These are phyloP conservation scores for Ptilonorhynchus violaceus DNA, from an alignment of 2,113 vertebrate species.

Conservation along the genomic window DNA sequence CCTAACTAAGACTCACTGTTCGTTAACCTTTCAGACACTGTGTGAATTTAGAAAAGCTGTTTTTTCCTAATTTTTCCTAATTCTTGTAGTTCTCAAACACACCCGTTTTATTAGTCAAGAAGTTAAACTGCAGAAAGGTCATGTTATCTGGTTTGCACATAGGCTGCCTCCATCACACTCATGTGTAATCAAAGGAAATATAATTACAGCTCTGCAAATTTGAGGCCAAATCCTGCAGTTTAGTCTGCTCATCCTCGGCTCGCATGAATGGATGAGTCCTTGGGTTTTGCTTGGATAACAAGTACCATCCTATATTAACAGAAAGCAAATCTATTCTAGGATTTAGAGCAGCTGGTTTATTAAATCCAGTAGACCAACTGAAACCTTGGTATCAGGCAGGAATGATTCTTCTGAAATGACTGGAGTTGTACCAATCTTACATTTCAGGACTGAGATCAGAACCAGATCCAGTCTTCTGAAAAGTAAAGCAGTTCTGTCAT, in stretches of 20 bases:
- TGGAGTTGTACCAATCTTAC: background rate
- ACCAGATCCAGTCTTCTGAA: background rate
- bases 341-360: slow-evolving; percentile 33
- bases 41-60: background rate
- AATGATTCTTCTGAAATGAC: background rate
- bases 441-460: slow-evolving; percentile 1
- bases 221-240: background rate
- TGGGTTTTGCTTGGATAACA: background rate
- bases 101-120: slow-evolving; percentile 61
- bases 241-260: background rate
- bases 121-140: slow-evolving; percentile 66
- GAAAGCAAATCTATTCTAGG: slow-evolving; percentile 4
- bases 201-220: slow-evolving; percentile 39
- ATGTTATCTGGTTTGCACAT: slow-evolving; percentile 60
- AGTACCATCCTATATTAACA: background rate
- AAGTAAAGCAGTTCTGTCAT: slow-evolving; percentile 21
- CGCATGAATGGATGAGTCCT: background rate
- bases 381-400: background rate
- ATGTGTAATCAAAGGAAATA: slow-evolving; percentile 60
- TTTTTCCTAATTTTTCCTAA: background rate
- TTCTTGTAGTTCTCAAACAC: background rate
- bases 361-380: slow-evolving; percentile 2
- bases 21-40: background rate
- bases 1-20: background rate
- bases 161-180: slow-evolving; percentile 24